Base-by-base conservation (phyloP, 2,797 vertebrate species). In the Champsocephalus esox region DNA sequence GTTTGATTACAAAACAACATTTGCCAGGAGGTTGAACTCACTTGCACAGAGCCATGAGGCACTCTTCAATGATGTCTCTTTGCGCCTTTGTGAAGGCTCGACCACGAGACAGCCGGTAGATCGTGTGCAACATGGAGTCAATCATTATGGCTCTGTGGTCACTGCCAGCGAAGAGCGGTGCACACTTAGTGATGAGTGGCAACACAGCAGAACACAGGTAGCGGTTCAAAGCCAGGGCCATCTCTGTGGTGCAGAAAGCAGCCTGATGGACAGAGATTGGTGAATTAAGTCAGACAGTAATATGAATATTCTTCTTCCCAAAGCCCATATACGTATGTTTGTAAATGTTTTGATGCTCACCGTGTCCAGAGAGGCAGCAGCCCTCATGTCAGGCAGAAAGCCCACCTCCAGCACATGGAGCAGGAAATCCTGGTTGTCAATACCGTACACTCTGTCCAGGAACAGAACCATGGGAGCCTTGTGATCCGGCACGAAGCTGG, bases 71-170 rank as follows among this genome's bases (percentile, higher is more conserved):
- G 75, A 96, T 96, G 38, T 99, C 98, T 16, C 98, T 94, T 79
- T 99, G 98, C 2, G 97, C 98, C 88, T 99, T 99, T 54, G 98
- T 99, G 83, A 99, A 96, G 1, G 98, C 96, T 70, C 97, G 95
- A 14, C 97, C 98, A 1, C 97, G 95, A 17, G 97, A 99, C 41
- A 99, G 93, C 4, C 98, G 95, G 91, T 99, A 99, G 85, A 99
- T 95, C 1, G 98, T 99, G 89, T 99, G 98, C 64, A 99, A 93
- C 97, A 99, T 97, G 74, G 98, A 99, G 94, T 99, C 98, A n/a
- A 98, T 97, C 97, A 99, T 98, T 83, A 97, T 97, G 86, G 97
- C 97, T 2, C 97, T 93, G 90, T 98, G 97, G 88, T 99, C 97
- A 0, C 96, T 98, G 64, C 97, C 97, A 0, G 97, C 97, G 17